Conservation (phyloP, 2,797 vertebrate species). For the Mustela erminea region DNA sequence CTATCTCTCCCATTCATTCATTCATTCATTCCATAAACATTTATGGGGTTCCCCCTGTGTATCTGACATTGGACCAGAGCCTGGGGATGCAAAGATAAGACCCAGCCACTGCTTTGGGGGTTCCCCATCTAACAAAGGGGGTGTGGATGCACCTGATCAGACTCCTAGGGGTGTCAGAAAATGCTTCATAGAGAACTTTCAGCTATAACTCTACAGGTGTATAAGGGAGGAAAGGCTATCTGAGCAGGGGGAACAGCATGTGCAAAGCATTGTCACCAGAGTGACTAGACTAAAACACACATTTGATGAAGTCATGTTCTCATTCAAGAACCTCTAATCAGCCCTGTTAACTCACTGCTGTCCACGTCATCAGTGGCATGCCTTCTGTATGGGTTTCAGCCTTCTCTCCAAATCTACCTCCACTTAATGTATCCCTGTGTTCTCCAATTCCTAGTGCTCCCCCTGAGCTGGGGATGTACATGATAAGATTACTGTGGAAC, state of each 20-base stretch:
- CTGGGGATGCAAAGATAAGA: not conserved
- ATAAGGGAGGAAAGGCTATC: not conserved
- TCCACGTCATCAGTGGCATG: accelerated
- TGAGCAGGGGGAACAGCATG: not conserved
- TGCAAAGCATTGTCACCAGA: not conserved
- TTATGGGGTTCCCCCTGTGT: not conserved
- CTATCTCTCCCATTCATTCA: not conserved
- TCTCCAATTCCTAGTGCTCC: not conserved
- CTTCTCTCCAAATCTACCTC: not conserved
- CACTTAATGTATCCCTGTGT: not conserved
- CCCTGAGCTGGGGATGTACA: not conserved
- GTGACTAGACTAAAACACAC: not conserved
- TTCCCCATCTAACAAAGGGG: not conserved
- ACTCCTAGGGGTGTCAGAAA: not conserved
- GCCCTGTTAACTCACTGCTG: not conserved
- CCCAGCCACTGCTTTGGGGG: not conserved
- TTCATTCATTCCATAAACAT: not conserved
- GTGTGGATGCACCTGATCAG: not conserved
- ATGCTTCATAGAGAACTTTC: not conserved
- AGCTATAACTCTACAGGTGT: not conserved
- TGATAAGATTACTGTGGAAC: not conserved
- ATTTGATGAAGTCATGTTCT: not conserved
- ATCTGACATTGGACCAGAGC: not conserved
- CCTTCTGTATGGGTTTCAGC: not conserved
- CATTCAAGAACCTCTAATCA: not conserved